A percentile compares a stretch with the other conserved stretches of the same genome.
Conservation (phyloP, 1,140 invertebrate species). For the Achatina immaculata region DNA sequence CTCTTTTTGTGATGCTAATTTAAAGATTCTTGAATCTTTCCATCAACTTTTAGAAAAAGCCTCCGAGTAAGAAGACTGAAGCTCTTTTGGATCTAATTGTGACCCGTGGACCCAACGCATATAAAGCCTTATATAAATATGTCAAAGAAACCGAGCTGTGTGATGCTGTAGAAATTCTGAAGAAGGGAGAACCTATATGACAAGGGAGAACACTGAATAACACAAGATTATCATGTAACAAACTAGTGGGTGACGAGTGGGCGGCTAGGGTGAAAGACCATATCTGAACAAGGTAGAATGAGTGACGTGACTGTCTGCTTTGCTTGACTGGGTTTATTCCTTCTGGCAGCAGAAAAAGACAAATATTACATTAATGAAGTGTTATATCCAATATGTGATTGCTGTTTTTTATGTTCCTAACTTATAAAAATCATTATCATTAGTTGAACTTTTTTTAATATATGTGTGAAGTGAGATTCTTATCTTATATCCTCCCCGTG, state of each 20-base stretch:
- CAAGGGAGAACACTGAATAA: background rate
- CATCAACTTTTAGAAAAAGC: background rate
- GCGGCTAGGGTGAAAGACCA: background rate
- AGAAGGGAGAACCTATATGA: background rate
- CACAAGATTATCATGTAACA: too few species aligned
- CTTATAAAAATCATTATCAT: too few species aligned
- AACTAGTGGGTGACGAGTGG: too few species aligned
- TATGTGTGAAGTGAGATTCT: too few species aligned
- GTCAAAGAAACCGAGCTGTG: background rate
- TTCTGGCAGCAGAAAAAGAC: too few species aligned
- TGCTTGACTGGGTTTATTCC: background rate
- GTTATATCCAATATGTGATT: too few species aligned
- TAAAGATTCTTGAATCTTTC: too few species aligned
- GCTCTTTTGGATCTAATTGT: background rate
- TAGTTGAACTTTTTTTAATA: too few species aligned
- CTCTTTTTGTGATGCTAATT: too few species aligned
- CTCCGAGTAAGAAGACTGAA: background rate
- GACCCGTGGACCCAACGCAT: background rate
- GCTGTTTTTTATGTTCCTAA: too few species aligned
- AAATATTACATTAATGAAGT: too few species aligned
- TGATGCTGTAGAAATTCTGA: background rate
- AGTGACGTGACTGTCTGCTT: background rate
- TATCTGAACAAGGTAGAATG: background rate
- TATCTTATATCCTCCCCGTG: too few species aligned
- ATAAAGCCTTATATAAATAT: background rate